Percentiles rank a stretch among this genome's conserved stretches.
These are phyloP conservation scores for Bothrops jararaca DNA, from an alignment of 2,113 vertebrate species.

Conservation along the genomic window DNA sequence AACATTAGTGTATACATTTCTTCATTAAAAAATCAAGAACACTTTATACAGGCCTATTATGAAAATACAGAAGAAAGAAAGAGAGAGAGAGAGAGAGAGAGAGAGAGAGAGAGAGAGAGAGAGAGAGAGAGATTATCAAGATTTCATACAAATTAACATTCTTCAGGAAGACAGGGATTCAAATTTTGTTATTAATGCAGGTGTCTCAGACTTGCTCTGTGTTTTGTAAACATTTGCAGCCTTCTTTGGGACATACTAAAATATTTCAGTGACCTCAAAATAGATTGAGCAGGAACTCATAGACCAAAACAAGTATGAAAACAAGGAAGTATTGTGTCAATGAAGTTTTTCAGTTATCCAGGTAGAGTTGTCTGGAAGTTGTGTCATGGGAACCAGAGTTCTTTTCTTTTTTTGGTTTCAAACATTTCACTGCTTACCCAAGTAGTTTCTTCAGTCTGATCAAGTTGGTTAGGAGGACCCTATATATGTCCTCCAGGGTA, in stretches of 20 bases:
- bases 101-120: not conserved
- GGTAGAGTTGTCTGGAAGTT: not conserved
- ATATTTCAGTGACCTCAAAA: not conserved
- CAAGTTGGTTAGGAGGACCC: not conserved
- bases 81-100: no score
- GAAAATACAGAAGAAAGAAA: not conserved
- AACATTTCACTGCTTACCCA: not conserved
- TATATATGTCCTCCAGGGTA: not conserved
- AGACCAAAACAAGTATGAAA: not conserved
- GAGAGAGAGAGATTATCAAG: not conserved
- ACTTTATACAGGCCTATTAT: not conserved
- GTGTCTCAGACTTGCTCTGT: not conserved
- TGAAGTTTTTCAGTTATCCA: not conserved
- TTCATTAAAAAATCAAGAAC: not conserved
- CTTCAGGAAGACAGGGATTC: not conserved
- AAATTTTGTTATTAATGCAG: not conserved
- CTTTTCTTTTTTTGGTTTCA: not conserved
- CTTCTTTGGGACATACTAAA: not conserved
- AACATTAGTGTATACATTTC: not conserved
- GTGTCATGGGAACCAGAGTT: not conserved
- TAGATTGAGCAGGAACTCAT: not conserved
- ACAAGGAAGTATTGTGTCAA: not conserved
- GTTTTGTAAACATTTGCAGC: not conserved
- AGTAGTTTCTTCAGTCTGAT: not conserved
- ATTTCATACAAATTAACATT: not conserved